phyloP scores from a whole-genome alignment of 2,113 vertebrate species.

The Mionectes macconnelli region DNA sequence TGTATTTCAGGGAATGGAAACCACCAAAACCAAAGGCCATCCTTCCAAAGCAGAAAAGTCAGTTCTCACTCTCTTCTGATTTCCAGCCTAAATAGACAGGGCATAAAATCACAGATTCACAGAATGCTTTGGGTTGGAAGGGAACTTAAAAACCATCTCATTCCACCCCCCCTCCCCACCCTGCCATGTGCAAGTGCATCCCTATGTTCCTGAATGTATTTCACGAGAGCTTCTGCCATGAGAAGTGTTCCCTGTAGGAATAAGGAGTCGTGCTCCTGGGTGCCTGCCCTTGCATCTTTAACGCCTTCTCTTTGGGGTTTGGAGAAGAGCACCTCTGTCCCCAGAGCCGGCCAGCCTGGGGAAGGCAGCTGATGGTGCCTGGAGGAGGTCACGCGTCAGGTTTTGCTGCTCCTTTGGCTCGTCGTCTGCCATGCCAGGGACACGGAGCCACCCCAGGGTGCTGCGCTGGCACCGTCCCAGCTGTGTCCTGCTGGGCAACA shows the following conservation, averaged over 20 bases:
- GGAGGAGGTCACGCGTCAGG: not conserved
- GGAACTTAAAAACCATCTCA: not conserved
- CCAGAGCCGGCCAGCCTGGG: not conserved
- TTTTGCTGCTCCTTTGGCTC: not conserved
- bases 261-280: not conserved
- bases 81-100: not conserved
- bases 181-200: not conserved
- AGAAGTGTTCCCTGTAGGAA: not conserved
- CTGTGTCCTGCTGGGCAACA: not conserved
- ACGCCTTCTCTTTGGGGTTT: not conserved
- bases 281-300: not conserved
- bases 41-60: not conserved
- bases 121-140: not conserved
- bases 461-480: rapidly evolving
- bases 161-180: not conserved
- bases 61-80: not conserved
- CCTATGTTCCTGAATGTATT: not conserved
- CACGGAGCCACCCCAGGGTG: not conserved
- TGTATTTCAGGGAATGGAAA: not conserved
- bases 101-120: not conserved
- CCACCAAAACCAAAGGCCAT: not conserved
- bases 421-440: not conserved
- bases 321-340: not conserved
- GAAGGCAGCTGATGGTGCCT: not conserved
- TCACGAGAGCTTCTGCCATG: not conserved